Conservation (phyloP, 2,888 invertebrate species). For the Lobophora halterata region DNA sequence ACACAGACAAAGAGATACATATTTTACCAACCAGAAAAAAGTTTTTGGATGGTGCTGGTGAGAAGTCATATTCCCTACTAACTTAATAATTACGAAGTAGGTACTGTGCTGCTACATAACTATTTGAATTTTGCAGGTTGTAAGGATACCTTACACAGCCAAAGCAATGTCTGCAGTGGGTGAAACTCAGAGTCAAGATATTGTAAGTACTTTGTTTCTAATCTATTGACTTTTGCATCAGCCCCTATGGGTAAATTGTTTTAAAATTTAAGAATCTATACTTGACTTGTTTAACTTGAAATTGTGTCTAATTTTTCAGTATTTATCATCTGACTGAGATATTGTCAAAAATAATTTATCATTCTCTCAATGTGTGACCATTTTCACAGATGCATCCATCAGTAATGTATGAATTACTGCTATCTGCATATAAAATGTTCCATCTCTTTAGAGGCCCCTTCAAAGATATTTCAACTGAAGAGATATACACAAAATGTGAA, state of each 20-base stretch:
- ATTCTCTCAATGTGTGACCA: not conserved
- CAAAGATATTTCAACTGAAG: constrained; percentile 79
- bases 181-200: constrained; percentile 88
- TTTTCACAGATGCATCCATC: constrained; percentile 64
- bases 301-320: too few relatives aligned
- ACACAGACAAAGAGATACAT: constrained; percentile 94
- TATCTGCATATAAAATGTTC: constrained; percentile 89
- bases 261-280: too few relatives aligned
- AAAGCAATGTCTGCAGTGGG: constrained; percentile 86
- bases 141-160: constrained; percentile 86
- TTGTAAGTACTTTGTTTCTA: constrained; percentile 82
- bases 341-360: too few relatives aligned
- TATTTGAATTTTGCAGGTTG: constrained; percentile 82
- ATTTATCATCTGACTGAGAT: too few relatives aligned
- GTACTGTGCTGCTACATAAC: too few relatives aligned
- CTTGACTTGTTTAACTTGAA: too few relatives aligned
- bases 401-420: constrained; percentile 65
- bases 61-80: constrained; percentile 29
- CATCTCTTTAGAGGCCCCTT: constrained; percentile 92
- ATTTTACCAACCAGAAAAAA: constrained; percentile 92
- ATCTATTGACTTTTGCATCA: too few relatives aligned
- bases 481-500: constrained; percentile 86
- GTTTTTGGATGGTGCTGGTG: constrained; percentile 96
- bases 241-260: too few relatives aligned
- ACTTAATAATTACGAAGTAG: too few relatives aligned